Percentiles rank a stretch among this genome's conserved stretches.
Evolutionary conservation across 2,888 invertebrate species (phyloP).

Genomic region (Ochropleura leucogaster): DNA sequence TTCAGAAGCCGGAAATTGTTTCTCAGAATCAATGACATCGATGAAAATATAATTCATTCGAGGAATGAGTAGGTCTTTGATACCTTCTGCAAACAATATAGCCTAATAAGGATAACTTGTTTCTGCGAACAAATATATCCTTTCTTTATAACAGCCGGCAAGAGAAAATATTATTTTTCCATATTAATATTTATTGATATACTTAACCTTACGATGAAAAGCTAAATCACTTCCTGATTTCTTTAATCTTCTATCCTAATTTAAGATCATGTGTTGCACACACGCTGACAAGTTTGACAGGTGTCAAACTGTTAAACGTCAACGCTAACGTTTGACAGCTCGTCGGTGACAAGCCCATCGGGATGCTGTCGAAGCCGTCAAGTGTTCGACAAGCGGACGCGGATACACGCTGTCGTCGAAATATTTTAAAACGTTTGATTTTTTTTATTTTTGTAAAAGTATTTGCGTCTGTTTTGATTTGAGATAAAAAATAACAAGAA

Average conservation of each 20-base stretch:
- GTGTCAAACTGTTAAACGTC: constrained; percentile 55
- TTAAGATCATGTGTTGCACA: constrained; percentile 53
- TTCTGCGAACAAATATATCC: constrained; percentile 23
- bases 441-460: constrained; percentile 18
- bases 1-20: constrained; percentile 36
- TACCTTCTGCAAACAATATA: constrained; percentile 8
- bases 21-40: constrained; percentile 24
- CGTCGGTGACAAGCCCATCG: constrained; percentile 57
- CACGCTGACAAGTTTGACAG: constrained; percentile 37
- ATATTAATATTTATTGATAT: not conserved
- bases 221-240: constrained; percentile 31
- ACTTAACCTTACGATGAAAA: not conserved
- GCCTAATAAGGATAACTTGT: not conserved
- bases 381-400: constrained; percentile 29
- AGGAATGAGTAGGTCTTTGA: constrained; percentile 27
- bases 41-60: constrained; percentile 33
- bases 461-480: constrained; percentile 26
- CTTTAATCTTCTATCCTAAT: constrained; percentile 21
- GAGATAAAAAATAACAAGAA: not conserved
- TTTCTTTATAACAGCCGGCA: not conserved
- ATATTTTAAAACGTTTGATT: constrained; percentile 34
- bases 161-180: not conserved
- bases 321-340: constrained; percentile 47
- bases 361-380: constrained; percentile 48
- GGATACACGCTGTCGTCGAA: constrained; percentile 64